Evolutionary conservation across 2,888 invertebrate species (phyloP), one percentile per base, ranked within the genome.

Genomic region (Caenorhabditis sulstoni): DNA sequence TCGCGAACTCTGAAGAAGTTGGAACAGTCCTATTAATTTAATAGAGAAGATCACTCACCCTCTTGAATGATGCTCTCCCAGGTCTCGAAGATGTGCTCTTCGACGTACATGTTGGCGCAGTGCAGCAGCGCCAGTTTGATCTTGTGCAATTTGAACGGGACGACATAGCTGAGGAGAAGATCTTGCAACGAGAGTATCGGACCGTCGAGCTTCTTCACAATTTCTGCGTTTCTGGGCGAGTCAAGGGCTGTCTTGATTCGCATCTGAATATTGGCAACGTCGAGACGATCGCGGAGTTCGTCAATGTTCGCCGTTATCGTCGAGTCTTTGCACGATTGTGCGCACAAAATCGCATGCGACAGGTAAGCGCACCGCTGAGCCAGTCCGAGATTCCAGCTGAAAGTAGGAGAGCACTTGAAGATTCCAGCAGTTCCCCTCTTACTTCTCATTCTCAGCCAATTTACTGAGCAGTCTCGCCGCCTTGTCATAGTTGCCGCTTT

Each of bases 121-220:
- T 96, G 95, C 55, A 98, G 94, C 82, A 99, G 96, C 7, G 96
- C 95, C 71, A 99, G 92, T 91, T 97, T 96, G 91, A 96, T 95
- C 91, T 97, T 96, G 52, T 85, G 71, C 59, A 88, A 70, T 37
- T 85, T 73, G 71, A 81, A 88, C 9, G 85, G 82, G 7, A 71
- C 78, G 11, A 81, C 82, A 53, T 71, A 84, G 16, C 79, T 55
- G 12, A 81, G 49, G 1, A 84, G 66, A 11, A 84, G 68, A 5
- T 81, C 81, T 37, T 83, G 79, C 4, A 85, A 81, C 3, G 79
- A 57, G 1, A 84, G 44, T 18, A 84, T 75, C 16, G 67, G 62
- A 5, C 79, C 75, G 64, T 84, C 78, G 7, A 85, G 65, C 20
- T 71, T 66, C 45, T 70, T 76, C 16, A 81, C 55, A 9, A 76